A percentile compares a stretch with the other conserved stretches of the same genome.
phyloP scores from a whole-genome alignment of 2,113 vertebrate species.

The Felis chaus region DNA sequence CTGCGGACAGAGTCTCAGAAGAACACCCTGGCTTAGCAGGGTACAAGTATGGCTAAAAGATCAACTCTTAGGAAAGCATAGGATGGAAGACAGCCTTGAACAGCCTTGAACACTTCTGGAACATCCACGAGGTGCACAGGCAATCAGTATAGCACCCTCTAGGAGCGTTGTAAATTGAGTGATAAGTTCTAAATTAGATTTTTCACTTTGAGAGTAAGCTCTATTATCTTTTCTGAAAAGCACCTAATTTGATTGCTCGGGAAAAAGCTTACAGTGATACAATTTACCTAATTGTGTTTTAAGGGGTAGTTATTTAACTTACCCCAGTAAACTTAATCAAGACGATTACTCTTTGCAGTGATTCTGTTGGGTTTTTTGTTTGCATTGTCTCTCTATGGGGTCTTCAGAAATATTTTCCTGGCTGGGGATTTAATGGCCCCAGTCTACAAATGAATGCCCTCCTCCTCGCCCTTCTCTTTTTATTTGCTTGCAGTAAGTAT shows the following conservation, averaged over 20 bases:
- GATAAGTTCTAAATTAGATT: conserved; percentile 3
- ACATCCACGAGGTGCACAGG: accelerated
- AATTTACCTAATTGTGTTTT: neutral
- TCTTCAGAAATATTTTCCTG: conserved; percentile 36
- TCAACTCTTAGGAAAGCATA: accelerated
- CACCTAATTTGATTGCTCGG: neutral
- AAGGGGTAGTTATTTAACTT: neutral
- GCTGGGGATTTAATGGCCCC: neutral
- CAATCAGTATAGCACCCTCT: accelerated
- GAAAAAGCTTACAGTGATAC: neutral
- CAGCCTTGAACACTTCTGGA: neutral
- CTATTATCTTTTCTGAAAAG: neutral
- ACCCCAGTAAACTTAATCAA: neutral
- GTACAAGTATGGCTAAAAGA: too few species aligned
- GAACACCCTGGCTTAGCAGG: accelerated
- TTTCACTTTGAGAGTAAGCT: neutral
- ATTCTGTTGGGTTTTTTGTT: neutral
- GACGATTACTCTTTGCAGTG: neutral
- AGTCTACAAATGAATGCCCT: neutral
- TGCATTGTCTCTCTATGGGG: neutral
- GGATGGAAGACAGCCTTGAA: neutral
- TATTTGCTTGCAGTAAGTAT: conserved; percentile 3
- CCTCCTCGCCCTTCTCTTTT: neutral
- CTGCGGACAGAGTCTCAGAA: neutral
- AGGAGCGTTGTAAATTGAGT: neutral